Evolutionary conservation across 2,888 invertebrate genomes (phyloP).

Genomic region (Brenthis ino): DNA sequence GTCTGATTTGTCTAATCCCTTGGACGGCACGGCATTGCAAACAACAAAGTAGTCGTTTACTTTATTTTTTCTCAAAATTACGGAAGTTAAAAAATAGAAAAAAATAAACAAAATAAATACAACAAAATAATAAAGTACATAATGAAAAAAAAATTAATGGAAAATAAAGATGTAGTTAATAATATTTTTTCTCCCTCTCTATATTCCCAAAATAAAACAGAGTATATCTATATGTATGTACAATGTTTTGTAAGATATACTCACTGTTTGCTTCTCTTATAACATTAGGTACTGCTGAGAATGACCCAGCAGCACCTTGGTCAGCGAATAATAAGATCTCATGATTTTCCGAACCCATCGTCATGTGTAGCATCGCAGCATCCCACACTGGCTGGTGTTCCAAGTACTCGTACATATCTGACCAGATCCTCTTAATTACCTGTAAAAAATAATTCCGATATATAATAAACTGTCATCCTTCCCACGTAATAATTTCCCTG

Average conservation of each 20-base stretch:
- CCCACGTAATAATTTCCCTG: not conserved
- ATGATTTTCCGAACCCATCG: conserved; percentile 52
- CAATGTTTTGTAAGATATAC: conserved; percentile 36
- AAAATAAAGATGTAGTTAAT: too few species aligned
- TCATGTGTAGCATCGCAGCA: conserved; percentile 56
- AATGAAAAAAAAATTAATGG: too few species aligned
- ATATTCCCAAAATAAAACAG: too few species aligned
- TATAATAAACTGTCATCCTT: not conserved
- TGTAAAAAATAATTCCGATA: conserved; percentile 37
- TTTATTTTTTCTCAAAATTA: not conserved
- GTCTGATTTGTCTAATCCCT: not conserved
- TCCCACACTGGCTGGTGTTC: conserved; percentile 64
- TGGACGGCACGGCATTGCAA: too few species aligned
- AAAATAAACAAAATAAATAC: too few species aligned
- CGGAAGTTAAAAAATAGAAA: too few species aligned
- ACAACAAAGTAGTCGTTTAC: not conserved
- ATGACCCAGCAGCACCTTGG: conserved; percentile 63
- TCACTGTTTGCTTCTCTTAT: conserved; percentile 53
- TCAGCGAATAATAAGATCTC: conserved; percentile 65
- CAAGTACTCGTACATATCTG: conserved; percentile 66
- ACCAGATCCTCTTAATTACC: conserved; percentile 57
- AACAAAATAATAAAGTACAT: too few species aligned
- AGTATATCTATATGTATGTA: too few species aligned
- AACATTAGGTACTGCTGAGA: conserved; percentile 62
- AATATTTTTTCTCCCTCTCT: too few species aligned